These are phyloP conservation scores for Centropyge bicolor DNA, from an alignment of 2,797 vertebrate species.

Conservation along the genomic window DNA sequence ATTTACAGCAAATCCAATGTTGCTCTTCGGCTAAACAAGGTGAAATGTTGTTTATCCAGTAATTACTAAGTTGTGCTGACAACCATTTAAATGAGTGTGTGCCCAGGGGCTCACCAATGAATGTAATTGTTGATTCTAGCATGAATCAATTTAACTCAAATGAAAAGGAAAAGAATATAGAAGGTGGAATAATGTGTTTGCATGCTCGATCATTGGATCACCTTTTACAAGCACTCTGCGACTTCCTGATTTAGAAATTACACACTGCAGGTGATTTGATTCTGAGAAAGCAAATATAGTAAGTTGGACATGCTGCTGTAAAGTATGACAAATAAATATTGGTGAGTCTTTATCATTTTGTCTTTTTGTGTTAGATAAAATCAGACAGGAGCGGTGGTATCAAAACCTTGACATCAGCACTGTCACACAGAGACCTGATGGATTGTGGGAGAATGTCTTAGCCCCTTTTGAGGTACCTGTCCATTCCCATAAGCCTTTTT, in stretches of 20 bases:
- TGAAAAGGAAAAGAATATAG: conserved; percentile 5
- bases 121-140: conserved; percentile 2
- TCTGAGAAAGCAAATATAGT: background rate
- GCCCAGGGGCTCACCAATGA: background rate
- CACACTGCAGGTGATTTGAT: conserved; percentile 12
- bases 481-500: conserved; percentile 31
- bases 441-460: conserved; percentile 29
- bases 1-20: background rate
- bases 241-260: conserved; percentile 31
- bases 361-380: conserved; percentile 31
- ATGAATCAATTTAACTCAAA: conserved; percentile 8
- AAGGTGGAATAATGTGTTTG: conserved; percentile 20
- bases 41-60: background rate
- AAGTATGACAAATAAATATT: background rate
- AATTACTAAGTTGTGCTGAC: background rate
- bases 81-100: background rate
- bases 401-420: conserved; percentile 30
- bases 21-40: background rate
- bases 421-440: conserved; percentile 25
- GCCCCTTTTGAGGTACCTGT: conserved; percentile 45
- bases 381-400: background rate
- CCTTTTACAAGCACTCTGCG: background rate
- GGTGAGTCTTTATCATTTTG: conserved; percentile 18
- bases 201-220: conserved; percentile 6
- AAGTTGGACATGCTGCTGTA: background rate